Percentiles rank a stretch among this genome's conserved stretches.
phyloP scores from a whole-genome alignment of 2,888 invertebrate species.

The Nephrotoma appendiculata region DNA sequence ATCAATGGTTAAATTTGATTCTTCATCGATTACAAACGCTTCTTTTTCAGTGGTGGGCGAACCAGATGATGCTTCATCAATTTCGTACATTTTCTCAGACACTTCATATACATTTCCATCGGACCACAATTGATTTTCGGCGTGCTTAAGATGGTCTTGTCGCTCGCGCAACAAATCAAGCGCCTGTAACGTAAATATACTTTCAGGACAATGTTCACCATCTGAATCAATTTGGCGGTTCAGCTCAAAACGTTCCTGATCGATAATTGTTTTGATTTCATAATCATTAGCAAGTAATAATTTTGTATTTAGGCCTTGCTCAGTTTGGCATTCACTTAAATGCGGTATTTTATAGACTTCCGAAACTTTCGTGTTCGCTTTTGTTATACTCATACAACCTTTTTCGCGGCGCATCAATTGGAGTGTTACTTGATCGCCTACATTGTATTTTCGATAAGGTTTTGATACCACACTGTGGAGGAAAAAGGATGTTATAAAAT shows the following conservation, averaged over 20 bases:
- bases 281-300: constrained; percentile 54
- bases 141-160: not conserved
- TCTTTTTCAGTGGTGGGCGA: constrained; percentile 31
- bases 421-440: constrained; percentile 58
- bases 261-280: constrained; percentile 56
- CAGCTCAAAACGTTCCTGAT: constrained; percentile 57
- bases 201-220: constrained; percentile 64
- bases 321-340: constrained; percentile 34
- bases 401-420: constrained; percentile 75
- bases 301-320: constrained; percentile 45
- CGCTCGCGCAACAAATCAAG: constrained; percentile 48
- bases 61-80: not conserved
- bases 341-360: constrained; percentile 27
- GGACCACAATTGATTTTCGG: not conserved
- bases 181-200: constrained; percentile 75
- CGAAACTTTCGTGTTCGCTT: constrained; percentile 18
- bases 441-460: constrained; percentile 22
- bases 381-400: constrained; percentile 25
- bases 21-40: constrained; percentile 24
- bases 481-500: not conserved
- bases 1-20: constrained; percentile 3
- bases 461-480: constrained; percentile 9
- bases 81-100: constrained; percentile 2
- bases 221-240: constrained; percentile 41
- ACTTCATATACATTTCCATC: not conserved